These are phyloP conservation scores for Drosophila kuntzei DNA, from an alignment of 2,888 invertebrate species.

Conservation along the genomic window DNA sequence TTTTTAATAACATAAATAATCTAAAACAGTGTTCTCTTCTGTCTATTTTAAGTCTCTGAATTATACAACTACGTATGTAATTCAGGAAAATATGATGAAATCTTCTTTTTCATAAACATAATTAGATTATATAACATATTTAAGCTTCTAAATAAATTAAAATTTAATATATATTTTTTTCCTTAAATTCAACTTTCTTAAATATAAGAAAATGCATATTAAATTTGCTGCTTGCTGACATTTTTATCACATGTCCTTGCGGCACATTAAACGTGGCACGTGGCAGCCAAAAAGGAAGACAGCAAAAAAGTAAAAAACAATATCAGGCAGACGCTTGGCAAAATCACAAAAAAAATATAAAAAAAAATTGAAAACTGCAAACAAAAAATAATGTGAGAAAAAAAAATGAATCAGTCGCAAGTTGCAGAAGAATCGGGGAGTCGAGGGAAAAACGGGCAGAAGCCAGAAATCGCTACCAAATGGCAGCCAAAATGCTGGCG, in stretches of 20 bases:
- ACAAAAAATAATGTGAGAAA: conserved; percentile 26
- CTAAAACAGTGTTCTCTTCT: too few relatives aligned
- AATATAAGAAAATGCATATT: not conserved
- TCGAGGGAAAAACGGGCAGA: conserved; percentile 19
- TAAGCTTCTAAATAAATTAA: too few relatives aligned
- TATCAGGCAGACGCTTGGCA: conserved; percentile 31
- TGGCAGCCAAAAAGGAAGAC: conserved; percentile 9
- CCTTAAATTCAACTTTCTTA: not conserved
- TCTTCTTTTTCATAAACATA: too few relatives aligned
- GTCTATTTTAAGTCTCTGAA: too few relatives aligned
- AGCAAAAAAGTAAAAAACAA: conserved; percentile 3
- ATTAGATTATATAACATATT: too few relatives aligned
- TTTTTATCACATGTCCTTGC: conserved; percentile 33
- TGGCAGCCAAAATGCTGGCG: conserved; percentile 31
- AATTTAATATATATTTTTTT: too few relatives aligned
- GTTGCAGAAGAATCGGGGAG: not conserved
- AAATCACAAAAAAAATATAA: conserved; percentile 28
- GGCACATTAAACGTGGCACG: conserved; percentile 35
- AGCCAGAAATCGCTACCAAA: conserved; percentile 25
- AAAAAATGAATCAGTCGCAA: conserved; percentile 23
- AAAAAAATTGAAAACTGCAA: conserved; percentile 16
- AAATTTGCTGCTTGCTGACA: conserved; percentile 7
- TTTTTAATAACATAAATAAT: too few relatives aligned
- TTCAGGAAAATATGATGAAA: too few relatives aligned
- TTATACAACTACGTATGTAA: too few relatives aligned